A percentile compares a stretch with the other conserved stretches of the same genome.
Evolutionary conservation across 2,888 invertebrate genomes (phyloP).

Genomic region (Caradrina kadenii): DNA sequence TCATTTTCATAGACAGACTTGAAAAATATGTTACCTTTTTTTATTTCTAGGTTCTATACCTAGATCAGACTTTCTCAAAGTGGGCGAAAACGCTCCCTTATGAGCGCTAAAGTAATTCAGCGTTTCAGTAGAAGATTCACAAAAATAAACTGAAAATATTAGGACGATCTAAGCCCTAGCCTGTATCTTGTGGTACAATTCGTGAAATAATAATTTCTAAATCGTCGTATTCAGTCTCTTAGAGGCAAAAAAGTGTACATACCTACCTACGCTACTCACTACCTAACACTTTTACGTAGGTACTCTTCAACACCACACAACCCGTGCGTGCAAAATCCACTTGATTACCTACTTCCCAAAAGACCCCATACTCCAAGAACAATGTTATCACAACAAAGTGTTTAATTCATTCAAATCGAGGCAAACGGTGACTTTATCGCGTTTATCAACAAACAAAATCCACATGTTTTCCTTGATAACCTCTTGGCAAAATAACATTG

Average conservation of each 20-base stretch:
- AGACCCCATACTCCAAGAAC: conserved; percentile 18
- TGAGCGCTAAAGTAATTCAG: neutral
- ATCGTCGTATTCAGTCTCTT: neutral
- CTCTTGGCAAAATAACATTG: conserved; percentile 42
- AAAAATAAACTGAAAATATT: no score
- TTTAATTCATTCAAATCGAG: conserved; percentile 55
- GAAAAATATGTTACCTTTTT: neutral
- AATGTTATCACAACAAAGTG: conserved; percentile 52
- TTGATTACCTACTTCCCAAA: conserved; percentile 6
- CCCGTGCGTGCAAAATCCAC: conserved; percentile 4
- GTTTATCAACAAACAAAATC: conserved; percentile 54
- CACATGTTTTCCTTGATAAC: conserved; percentile 43
- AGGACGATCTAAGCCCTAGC: no score
- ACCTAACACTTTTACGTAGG: neutral
- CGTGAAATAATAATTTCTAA: no score
- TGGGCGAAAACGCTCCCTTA: neutral
- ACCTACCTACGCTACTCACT: neutral
- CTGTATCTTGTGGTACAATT: no score
- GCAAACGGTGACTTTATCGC: conserved; percentile 45
- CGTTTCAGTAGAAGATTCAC: no score
- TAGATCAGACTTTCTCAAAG: neutral
- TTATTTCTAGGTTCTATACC: neutral
- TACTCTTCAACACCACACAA: conserved; percentile 8
- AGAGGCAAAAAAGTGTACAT: neutral
- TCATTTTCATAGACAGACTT: conserved; percentile 6